Conservation (phyloP, 2,113 vertebrate genomes). For the Sorex araneus region DNA sequence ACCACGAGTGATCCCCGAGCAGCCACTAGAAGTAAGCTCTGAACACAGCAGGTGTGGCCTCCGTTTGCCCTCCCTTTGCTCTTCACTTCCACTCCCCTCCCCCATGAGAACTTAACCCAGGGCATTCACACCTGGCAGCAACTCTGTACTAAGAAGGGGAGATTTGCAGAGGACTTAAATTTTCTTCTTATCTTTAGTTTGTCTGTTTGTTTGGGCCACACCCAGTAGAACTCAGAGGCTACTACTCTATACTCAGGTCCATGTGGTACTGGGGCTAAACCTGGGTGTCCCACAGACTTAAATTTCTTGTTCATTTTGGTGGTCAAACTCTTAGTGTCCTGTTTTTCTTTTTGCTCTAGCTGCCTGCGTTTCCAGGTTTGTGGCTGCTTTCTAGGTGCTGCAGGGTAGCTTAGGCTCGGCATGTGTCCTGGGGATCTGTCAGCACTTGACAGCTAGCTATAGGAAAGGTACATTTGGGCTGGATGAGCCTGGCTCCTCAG, state of each 20-base stretch:
- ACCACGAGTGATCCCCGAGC: too few species aligned
- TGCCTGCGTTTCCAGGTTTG: not conserved
- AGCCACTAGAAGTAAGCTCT: too few species aligned
- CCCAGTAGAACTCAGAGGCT: too few species aligned
- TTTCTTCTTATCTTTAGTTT: too few species aligned
- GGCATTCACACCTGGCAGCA: not conserved
- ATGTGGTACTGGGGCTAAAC: too few species aligned
- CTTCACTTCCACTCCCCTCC: too few species aligned
- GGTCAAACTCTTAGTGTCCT: not conserved
- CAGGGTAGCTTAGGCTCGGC: not conserved
- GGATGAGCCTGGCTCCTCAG: not conserved
- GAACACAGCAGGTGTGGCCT: too few species aligned
- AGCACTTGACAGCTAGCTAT: not conserved
- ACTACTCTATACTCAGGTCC: too few species aligned
- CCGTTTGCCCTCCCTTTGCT: too few species aligned
- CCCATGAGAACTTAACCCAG: not conserved
- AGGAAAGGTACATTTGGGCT: not conserved
- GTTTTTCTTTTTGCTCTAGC: not conserved
- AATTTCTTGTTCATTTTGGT: conserved; percentile 51
- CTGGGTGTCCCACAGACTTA: not conserved
- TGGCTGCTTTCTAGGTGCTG: not conserved
- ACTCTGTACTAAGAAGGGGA: too few species aligned
- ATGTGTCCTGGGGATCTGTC: not conserved
- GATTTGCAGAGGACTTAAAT: not conserved
- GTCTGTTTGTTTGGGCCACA: too few species aligned